Conservation (phyloP, 2,113 vertebrate species). For the Zootoca vivipara region DNA sequence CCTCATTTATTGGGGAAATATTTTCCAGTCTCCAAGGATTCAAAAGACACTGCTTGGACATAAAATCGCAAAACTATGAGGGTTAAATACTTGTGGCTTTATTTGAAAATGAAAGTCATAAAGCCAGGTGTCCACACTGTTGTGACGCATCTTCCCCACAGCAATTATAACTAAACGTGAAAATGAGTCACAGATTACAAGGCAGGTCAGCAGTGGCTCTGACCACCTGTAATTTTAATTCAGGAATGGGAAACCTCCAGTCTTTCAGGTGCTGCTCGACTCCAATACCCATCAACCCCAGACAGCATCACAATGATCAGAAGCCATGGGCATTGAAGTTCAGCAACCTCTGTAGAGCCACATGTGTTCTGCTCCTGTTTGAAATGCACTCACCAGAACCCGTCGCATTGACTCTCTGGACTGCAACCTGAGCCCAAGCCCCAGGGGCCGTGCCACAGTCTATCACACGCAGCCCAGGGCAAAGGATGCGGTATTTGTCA, state of each 20-base stretch:
- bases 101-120: not conserved
- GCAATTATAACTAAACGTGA: not conserved
- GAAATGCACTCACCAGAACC: conserved; percentile 78
- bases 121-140: not conserved
- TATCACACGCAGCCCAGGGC: conserved; percentile 82
- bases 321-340: too few species aligned
- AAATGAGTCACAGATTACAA: not conserved
- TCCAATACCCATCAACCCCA: not conserved
- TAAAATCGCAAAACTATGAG: not conserved
- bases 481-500: conserved; percentile 78
- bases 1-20: too few species aligned
- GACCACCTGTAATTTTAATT: not conserved
- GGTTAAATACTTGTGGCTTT: not conserved
- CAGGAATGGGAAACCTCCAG: not conserved
- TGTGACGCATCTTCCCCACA: not conserved
- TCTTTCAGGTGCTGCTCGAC: too few species aligned
- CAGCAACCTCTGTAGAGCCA: too few species aligned
- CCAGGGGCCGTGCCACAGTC: conserved; percentile 95
- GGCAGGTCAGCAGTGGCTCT: not conserved
- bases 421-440: conserved; percentile 94
- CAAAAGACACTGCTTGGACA: too few species aligned
- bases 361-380: not conserved
- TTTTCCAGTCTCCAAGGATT: too few species aligned
- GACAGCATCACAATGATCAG: too few species aligned
- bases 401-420: conserved; percentile 86